Conservation (phyloP, 2,888 invertebrate species). For the Hyalella azteca region DNA sequence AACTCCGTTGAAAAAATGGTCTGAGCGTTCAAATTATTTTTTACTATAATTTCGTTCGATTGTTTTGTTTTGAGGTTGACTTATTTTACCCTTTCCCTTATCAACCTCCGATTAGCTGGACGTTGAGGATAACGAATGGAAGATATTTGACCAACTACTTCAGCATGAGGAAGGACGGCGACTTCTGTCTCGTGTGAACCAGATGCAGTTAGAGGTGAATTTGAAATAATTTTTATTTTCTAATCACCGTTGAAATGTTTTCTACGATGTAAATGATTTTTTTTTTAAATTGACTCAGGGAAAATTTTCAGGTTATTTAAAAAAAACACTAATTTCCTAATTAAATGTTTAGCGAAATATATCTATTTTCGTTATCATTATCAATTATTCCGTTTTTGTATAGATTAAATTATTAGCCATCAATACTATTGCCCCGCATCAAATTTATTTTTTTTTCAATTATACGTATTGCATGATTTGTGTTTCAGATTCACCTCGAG, state of each 20-base stretch:
- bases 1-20: no score
- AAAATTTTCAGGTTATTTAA: no score
- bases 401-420: neutral
- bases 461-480: neutral
- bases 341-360: neutral
- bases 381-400: neutral
- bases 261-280: no score
- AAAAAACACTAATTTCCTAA: no score
- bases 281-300: no score
- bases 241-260: neutral
- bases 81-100: no score
- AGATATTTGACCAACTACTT: neutral
- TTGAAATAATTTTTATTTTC: neutral
- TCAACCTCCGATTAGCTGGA: no score
- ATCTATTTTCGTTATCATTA: neutral
- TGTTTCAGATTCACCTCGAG: neutral
- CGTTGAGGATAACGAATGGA: conserved; percentile 14
- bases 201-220: neutral
- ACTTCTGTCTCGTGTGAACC: neutral
- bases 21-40: no score
- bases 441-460: neutral
- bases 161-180: neutral
- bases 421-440: neutral
- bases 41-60: no score
- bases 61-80: no score